phyloP scores from a whole-genome alignment of 2,888 invertebrate species.

The Xanthia icteritia region DNA sequence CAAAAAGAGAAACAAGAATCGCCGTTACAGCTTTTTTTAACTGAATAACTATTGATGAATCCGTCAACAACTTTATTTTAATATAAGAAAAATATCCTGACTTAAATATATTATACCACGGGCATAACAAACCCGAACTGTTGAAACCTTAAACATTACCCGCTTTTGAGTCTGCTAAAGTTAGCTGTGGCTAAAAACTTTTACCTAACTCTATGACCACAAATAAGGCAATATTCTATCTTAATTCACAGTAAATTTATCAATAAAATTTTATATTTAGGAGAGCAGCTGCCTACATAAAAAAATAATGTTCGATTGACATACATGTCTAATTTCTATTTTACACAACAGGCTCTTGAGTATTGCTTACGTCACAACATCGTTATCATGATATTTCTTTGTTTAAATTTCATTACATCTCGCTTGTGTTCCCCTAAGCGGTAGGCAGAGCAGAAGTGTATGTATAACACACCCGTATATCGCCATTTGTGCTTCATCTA shows the following conservation, averaged over 20 bases:
- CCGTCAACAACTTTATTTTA: background rate
- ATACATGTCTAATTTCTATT: background rate
- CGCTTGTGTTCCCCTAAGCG: background rate
- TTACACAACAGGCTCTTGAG: background rate
- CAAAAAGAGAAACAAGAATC: background rate
- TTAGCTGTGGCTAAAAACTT: background rate
- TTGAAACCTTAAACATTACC: background rate
- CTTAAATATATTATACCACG: background rate
- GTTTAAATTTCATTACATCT: constrained; percentile 14
- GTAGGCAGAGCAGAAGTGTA: background rate
- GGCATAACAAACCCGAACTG: background rate
- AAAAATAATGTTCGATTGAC: background rate
- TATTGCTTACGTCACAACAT: constrained; percentile 1
- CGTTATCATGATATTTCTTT: constrained; percentile 7
- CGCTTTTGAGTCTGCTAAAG: background rate
- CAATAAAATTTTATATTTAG: background rate
- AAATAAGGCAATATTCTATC: background rate
- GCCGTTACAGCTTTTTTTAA: background rate
- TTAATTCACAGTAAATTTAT: background rate
- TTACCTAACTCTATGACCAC: background rate
- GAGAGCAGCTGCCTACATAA: background rate
- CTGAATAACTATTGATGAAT: background rate
- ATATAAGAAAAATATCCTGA: background rate
- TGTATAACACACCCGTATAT: background rate
- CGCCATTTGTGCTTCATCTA: background rate